Percentiles rank a stretch among this genome's conserved stretches.
phyloP scores from a whole-genome alignment of 2,888 invertebrate genomes.

The Ormyrus nitidulus region DNA sequence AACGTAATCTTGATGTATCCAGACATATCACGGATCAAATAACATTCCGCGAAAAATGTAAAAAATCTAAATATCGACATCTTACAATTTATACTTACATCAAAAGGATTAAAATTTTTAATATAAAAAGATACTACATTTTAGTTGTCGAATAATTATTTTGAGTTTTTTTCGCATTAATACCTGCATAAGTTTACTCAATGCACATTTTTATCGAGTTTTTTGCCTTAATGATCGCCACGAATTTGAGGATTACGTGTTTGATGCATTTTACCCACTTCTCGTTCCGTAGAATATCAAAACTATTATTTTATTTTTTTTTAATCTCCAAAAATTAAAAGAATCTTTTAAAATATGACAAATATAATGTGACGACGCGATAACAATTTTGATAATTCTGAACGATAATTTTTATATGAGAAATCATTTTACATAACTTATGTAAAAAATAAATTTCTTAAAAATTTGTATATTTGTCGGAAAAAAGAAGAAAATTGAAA shows the following conservation, averaged over 20 bases:
- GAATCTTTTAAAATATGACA: conserved; percentile 18
- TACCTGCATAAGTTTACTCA: not conserved
- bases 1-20: conserved; percentile 1
- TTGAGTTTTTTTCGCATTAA: conserved; percentile 20
- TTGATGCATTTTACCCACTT: conserved; percentile 44
- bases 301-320: conserved; percentile 26
- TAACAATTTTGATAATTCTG: conserved; percentile 26
- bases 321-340: conserved; percentile 8
- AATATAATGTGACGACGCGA: conserved; percentile 35
- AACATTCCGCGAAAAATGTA: conserved; percentile 36
- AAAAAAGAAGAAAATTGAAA: conserved; percentile 43
- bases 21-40: conserved; percentile 11
- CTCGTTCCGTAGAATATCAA: conserved; percentile 31
- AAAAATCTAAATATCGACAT: conserved; percentile 11
- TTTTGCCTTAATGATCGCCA: conserved; percentile 28
- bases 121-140: not conserved
- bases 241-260: conserved; percentile 39
- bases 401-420: conserved; percentile 35
- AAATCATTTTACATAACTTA: conserved; percentile 48
- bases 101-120: not conserved
- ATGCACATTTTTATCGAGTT: conserved; percentile 9
- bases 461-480: conserved; percentile 52
- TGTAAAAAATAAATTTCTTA: conserved; percentile 47
- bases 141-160: conserved; percentile 15
- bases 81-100: not conserved